phyloP scores from a whole-genome alignment of 2,797 vertebrate species.

The Perdix hodgsoniae region DNA sequence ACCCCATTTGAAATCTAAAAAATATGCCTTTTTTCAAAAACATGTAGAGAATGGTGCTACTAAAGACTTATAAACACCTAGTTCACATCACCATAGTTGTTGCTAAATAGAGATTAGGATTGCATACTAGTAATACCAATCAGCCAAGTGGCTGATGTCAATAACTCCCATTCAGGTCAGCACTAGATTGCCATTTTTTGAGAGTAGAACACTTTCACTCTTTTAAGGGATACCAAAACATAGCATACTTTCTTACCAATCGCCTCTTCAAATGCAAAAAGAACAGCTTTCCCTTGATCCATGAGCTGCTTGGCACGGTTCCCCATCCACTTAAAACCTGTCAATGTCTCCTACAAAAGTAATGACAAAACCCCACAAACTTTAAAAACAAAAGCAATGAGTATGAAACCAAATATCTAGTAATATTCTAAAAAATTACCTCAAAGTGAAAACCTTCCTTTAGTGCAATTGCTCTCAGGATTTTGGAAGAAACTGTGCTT shows the following conservation, averaged over 20 bases:
- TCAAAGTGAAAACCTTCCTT: constrained; percentile 99
- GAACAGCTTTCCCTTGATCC: constrained; percentile 91
- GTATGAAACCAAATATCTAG: not conserved
- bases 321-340: constrained; percentile 99
- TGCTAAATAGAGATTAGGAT: not conserved
- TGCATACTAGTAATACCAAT: not conserved
- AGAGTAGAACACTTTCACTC: not conserved
- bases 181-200: not conserved
- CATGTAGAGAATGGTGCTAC: not conserved
- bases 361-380: not conserved
- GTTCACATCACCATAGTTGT: not conserved
- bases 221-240: not conserved
- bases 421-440: constrained; percentile 75
- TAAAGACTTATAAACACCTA: not conserved
- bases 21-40: fast-evolving
- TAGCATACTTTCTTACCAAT: constrained; percentile 86
- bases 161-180: not conserved
- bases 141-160: not conserved
- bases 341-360: constrained; percentile 91
- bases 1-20: not conserved
- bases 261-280: constrained; percentile 98
- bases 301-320: constrained; percentile 92
- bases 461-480: constrained; percentile 92
- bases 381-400: not conserved
- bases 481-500: constrained; percentile 98